These are phyloP conservation scores for Diplosoma virens DNA, from an alignment of 23 tunicate genomes.

Conservation along the genomic window DNA sequence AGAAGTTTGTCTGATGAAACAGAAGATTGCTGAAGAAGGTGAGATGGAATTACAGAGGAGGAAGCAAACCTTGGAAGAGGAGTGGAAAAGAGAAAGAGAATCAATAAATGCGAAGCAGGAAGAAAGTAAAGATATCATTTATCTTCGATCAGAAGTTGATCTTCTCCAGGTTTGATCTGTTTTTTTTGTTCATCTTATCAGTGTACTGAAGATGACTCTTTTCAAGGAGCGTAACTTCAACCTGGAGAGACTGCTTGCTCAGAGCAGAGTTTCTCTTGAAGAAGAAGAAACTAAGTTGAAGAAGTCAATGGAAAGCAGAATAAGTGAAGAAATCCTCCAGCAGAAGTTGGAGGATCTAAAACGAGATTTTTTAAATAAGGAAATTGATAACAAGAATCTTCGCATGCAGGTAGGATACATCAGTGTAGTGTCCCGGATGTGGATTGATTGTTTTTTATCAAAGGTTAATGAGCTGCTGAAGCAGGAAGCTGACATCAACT, in stretches of 20 bases:
- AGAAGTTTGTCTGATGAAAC: conserved; percentile 38
- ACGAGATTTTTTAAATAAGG: conserved; percentile 32
- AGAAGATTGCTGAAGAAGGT: conserved; percentile 59
- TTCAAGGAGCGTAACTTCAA: conserved; percentile 27
- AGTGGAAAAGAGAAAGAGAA: background rate
- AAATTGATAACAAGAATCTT: conserved; percentile 14
- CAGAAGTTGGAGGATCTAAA: conserved; percentile 30
- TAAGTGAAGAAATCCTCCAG: background rate
- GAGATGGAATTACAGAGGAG: conserved; percentile 50
- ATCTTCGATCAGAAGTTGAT: conserved; percentile 14
- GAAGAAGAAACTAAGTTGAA: conserved; percentile 26
- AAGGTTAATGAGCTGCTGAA: conserved; percentile 11
- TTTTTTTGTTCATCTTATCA: background rate
- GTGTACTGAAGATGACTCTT: background rate
- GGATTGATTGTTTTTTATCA: background rate
- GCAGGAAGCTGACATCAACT: background rate
- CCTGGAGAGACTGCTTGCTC: conserved; percentile 18
- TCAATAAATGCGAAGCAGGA: background rate
- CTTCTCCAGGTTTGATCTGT: conserved; percentile 17
- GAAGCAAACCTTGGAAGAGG: conserved; percentile 42
- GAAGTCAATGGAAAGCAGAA: background rate
- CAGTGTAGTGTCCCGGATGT: background rate
- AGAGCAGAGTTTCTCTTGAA: conserved; percentile 4
- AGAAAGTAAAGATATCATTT: background rate
- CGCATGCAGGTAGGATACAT: conserved; percentile 25